Evolutionary conservation across 2,888 invertebrate species (phyloP).

Genomic region (Stictocephala bisonia): DNA sequence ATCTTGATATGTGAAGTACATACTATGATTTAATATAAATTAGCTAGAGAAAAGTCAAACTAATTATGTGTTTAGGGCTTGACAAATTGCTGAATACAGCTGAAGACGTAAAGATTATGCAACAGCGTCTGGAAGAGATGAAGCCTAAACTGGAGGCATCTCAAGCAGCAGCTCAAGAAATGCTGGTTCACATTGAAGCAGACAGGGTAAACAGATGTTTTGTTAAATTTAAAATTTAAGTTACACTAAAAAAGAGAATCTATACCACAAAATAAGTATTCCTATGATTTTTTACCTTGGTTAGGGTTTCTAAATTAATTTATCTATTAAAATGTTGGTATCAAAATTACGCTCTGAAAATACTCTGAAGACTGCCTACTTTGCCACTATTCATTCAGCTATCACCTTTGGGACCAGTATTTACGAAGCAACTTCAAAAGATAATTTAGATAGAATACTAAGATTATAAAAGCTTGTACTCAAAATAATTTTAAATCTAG

Average conservation of each 20-base stretch:
- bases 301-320: background rate
- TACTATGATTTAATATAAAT: background rate
- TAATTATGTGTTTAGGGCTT: conserved; percentile 69
- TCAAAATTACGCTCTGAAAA: no score
- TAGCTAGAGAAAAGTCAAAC: background rate
- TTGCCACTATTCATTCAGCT: no score
- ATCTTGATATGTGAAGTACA: background rate
- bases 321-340: no score
- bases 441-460: no score
- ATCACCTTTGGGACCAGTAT: no score
- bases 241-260: background rate
- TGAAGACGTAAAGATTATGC: conserved; percentile 82
- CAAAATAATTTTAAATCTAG: no score
- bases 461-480: no score
- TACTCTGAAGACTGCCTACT: no score
- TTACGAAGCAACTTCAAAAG: no score
- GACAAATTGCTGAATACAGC: conserved; percentile 85
- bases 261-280: background rate
- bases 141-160: conserved; percentile 85
- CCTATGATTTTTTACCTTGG: background rate
- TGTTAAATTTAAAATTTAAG: background rate
- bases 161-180: conserved; percentile 81
- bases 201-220: conserved; percentile 71
- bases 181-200: conserved; percentile 80
- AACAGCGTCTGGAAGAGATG: conserved; percentile 80